A percentile compares a stretch with the other conserved stretches of the same genome.
Evolutionary conservation across 2,888 invertebrate genomes (phyloP).

Genomic region (Lottia gigantea): DNA sequence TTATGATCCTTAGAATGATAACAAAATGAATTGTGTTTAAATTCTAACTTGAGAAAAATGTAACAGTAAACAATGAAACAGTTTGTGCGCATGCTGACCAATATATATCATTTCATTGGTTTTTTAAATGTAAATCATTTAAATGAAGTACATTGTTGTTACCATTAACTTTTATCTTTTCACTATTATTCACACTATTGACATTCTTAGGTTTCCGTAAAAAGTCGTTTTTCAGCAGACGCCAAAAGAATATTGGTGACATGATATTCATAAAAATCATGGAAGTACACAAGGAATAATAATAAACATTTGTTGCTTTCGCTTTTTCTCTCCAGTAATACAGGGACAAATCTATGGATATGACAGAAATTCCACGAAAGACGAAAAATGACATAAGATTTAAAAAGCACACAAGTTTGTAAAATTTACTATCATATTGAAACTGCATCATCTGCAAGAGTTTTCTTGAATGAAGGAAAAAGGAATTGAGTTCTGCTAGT

Average conservation of each 20-base stretch:
- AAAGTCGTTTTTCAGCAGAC: slow-evolving; percentile 62
- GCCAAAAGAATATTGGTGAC: slow-evolving; percentile 63
- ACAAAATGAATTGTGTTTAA: too few species aligned
- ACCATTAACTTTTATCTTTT: slow-evolving; percentile 30
- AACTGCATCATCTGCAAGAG: slow-evolving; percentile 62
- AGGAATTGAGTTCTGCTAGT: slow-evolving; percentile 64
- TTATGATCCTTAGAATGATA: too few species aligned
- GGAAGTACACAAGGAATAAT: slow-evolving; percentile 41
- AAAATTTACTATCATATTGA: slow-evolving; percentile 50
- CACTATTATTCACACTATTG: slow-evolving; percentile 13
- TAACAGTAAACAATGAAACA: too few species aligned
- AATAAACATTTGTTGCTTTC: slow-evolving; percentile 51
- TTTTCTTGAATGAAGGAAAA: slow-evolving; percentile 66
- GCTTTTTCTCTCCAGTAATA: slow-evolving; percentile 45
- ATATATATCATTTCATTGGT: too few species aligned
- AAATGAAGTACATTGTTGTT: slow-evolving; percentile 30
- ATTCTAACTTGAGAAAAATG: too few species aligned
- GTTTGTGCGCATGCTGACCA: too few species aligned
- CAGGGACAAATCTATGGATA: slow-evolving; percentile 53
- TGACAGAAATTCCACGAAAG: slow-evolving; percentile 51
- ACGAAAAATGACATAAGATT: slow-evolving; percentile 62
- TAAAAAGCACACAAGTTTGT: slow-evolving; percentile 48
- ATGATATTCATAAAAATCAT: slow-evolving; percentile 58
- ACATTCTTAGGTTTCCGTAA: slow-evolving; percentile 33
- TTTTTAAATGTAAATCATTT: background rate